Evolutionary conservation across 2,113 vertebrate genomes (phyloP).

Genomic region (Vidua macroura): DNA sequence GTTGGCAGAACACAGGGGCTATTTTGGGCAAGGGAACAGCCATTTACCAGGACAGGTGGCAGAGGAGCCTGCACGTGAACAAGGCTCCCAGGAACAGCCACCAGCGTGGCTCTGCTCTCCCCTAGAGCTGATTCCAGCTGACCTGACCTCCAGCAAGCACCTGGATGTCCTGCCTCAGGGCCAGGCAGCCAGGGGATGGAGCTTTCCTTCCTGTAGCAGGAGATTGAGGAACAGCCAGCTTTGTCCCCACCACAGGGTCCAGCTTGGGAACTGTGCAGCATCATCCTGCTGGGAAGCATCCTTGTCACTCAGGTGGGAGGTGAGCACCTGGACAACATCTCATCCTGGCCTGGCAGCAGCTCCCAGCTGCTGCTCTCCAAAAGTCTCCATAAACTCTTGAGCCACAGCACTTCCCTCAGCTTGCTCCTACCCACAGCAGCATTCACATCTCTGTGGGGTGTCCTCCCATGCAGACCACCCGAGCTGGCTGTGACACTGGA

Average conservation of each 20-base stretch:
- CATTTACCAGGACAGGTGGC: not conserved
- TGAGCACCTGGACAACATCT: not conserved
- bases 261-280: not conserved
- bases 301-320: not conserved
- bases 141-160: not conserved
- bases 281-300: not conserved
- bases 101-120: not conserved
- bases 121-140: not conserved
- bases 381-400: not conserved
- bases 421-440: not conserved
- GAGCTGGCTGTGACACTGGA: not conserved
- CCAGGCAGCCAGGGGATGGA: not conserved
- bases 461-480: rapidly evolving
- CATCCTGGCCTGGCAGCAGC: not conserved
- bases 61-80: not conserved
- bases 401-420: not conserved
- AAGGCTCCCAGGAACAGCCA: not conserved
- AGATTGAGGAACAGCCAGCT: not conserved
- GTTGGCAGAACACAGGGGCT: slow-evolving; percentile 17
- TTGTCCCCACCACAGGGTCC: not conserved
- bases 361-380: not conserved
- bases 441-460: rapidly evolving
- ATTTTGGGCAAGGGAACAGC: slow-evolving; percentile 38
- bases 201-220: not conserved
- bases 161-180: not conserved